Base-by-base conservation (phyloP, 1,140 invertebrate species). In the Sycophaga agraensis region DNA sequence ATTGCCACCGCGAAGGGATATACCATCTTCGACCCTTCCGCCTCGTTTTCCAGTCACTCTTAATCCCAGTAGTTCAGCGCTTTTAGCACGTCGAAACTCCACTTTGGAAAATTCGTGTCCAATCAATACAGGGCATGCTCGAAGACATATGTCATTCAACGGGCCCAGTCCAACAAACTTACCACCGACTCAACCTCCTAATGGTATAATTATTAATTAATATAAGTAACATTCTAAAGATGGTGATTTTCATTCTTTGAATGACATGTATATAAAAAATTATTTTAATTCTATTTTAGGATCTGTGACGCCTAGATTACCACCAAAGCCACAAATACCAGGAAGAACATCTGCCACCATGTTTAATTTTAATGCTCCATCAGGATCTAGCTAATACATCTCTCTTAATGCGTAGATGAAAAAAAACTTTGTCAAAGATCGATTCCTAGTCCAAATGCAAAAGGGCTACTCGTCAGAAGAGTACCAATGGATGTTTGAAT, bases 1-100 rank as follows among this genome's bases (percentile, higher is more conserved):
- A 53, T 73, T 88, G 53, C 86, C 86, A 14, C 86, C 87, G 19
- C 75, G 86, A 60, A 72, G 80, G 21, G 82, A 85, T 46, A 60
- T 81, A 1, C 72, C 70, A 24, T 72, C 74, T 16, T 68, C 69
- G 66, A 81, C 69, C 28, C 69, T 74, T 68, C 84, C 82, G n/a
- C 80, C 74, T 55, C 80, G 75, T 66, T 73, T 79, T 62, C 80
- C 75, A 24, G 63, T 68, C 1, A 75, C 70, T 16, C 68, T 75
- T 46, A 78, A 76, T 63, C 68, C 73, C 11, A 75, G 68, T 39
- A 72, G 66, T 35, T 76, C 77, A 55, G 71, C 76, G 57, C 59
- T 80, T 45, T 64, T 81, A 9, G 76, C 76, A 3, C 72, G 81
- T 48, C 73, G 82, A 34, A 82, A 83, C 66, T 81, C 78, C 5